phyloP scores from a whole-genome alignment of 2,113 vertebrate genomes.

The Heloderma charlesbogerti region DNA sequence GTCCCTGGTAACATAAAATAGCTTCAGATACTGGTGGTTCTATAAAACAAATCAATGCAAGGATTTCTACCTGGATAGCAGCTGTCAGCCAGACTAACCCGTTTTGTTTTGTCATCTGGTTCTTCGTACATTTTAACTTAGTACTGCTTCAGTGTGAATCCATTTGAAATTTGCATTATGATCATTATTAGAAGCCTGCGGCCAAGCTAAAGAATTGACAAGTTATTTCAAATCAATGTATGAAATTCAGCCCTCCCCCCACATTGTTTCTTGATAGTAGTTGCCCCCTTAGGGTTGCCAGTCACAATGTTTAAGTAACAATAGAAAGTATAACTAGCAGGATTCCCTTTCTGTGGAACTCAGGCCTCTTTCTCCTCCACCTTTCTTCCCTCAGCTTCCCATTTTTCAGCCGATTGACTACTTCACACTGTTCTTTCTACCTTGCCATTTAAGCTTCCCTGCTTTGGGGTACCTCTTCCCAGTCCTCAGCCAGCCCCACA shows the following conservation, averaged over 20 bases:
- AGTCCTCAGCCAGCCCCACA: not conserved
- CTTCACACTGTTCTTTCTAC: not conserved
- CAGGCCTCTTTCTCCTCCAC: not conserved
- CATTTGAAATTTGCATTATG: constrained; percentile 18
- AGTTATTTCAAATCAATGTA: not conserved
- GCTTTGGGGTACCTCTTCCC: not conserved
- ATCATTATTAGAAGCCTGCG: not conserved
- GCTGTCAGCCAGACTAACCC: not conserved
- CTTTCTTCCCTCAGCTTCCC: not conserved
- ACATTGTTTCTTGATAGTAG: not conserved
- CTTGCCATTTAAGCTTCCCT: not conserved
- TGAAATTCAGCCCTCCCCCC: not conserved
- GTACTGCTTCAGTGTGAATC: not conserved
- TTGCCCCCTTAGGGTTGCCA: not conserved
- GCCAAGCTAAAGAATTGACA: not conserved
- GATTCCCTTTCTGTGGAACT: not conserved
- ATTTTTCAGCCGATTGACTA: not conserved
- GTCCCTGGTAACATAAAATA: constrained; percentile 9
- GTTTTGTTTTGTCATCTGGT: constrained; percentile 8
- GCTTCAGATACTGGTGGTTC: not conserved
- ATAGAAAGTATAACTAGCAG: not conserved
- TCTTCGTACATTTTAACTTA: not conserved
- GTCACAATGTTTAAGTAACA: constrained; percentile 6
- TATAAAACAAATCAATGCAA: constrained; percentile 23
- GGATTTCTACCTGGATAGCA: not conserved